These are phyloP conservation scores for Xiphorhynchus elegans DNA, from an alignment of 2,113 vertebrate species.

Conservation along the genomic window DNA sequence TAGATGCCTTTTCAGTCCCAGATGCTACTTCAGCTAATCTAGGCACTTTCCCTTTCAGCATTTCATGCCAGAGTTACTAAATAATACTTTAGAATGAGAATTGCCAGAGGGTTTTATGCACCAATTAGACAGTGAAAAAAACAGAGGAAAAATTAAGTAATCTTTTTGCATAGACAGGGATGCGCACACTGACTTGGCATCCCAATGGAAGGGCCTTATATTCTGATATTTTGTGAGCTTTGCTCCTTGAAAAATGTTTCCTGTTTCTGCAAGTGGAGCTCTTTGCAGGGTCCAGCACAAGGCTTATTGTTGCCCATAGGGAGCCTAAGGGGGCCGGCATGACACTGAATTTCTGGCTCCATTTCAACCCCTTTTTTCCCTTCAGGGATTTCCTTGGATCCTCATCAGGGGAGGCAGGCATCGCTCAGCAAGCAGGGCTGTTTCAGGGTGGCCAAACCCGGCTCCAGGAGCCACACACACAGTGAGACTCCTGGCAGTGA, in stretches of 20 bases:
- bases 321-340: not conserved
- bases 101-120: not conserved
- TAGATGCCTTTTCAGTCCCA: not conserved
- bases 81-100: not conserved
- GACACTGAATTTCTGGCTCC: not conserved
- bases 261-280: not conserved
- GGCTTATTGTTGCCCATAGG: not conserved
- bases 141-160: not conserved
- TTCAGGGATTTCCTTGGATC: not conserved
- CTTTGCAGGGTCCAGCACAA: not conserved
- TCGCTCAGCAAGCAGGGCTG: not conserved
- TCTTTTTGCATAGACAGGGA: not conserved
- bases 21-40: not conserved
- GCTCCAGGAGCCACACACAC: not conserved
- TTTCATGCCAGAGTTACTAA: not conserved
- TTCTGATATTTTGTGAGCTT: not conserved
- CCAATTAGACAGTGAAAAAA: not conserved
- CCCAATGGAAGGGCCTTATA: not conserved
- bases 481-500: not conserved
- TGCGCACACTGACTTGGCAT: not conserved
- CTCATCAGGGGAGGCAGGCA: not conserved
- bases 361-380: not conserved
- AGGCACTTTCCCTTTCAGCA: not conserved
- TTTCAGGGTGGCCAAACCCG: not conserved
- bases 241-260: not conserved